phyloP scores from a whole-genome alignment of 1,140 invertebrate species.

The Acromyrmex echinatior region DNA sequence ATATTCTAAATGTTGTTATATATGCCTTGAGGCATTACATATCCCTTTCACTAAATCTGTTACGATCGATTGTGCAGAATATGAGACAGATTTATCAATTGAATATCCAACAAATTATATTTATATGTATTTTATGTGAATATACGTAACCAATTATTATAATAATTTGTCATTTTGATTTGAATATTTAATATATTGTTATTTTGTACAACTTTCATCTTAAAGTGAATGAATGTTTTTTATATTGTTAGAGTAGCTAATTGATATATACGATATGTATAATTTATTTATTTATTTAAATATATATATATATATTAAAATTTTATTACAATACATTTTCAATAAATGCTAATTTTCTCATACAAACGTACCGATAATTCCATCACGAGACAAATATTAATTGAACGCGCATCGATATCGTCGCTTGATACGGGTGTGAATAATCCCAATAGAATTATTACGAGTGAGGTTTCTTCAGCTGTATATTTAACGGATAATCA shows the following conservation, averaged over 20 bases:
- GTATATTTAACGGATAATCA: conserved; percentile 49
- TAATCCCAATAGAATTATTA: conserved; percentile 46
- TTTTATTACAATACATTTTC: conserved; percentile 42
- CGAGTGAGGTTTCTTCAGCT: conserved; percentile 46
- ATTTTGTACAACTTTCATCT: neutral
- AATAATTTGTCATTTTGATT: neutral
- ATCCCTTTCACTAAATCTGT: neutral
- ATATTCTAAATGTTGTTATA: neutral
- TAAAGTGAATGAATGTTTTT: neutral
- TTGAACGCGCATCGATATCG: conserved; percentile 38
- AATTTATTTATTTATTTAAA: neutral
- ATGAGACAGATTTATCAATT: neutral
- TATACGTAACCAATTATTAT: neutral
- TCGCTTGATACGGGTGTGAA: conserved; percentile 22
- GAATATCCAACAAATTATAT: neutral
- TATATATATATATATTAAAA: neutral
- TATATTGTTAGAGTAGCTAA: neutral
- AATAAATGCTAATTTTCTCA: conserved; percentile 6
- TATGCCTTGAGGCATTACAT: neutral
- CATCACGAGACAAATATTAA: conserved; percentile 41
- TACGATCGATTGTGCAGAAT: neutral
- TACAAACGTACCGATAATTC: conserved; percentile 24
- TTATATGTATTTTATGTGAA: neutral
- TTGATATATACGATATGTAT: neutral
- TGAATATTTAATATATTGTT: neutral